Base-by-base conservation (phyloP, 2,113 vertebrate genomes). In the Cochlearius cochlearius region DNA sequence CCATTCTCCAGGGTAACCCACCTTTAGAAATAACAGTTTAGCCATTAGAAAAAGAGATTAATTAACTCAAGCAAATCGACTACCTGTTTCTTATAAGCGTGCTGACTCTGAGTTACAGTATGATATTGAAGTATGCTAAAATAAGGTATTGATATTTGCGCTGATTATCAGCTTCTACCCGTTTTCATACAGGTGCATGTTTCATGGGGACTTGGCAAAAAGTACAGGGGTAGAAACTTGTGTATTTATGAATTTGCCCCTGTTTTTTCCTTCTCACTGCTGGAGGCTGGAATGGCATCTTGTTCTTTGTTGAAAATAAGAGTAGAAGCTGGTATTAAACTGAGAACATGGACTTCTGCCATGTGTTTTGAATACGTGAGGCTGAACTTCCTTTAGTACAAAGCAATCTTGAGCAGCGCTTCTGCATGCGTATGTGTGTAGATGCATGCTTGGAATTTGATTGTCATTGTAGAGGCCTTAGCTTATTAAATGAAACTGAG, bases 161-260 rank as follows among this genome's bases (percentile, higher is more conserved):
- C 41, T 66, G 64, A 52, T 64, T 15, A 36, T 52, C 49, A 78
- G 75, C 47, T 43, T 56, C 36, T 68, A 8, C 30, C 26, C 2
- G 1, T 78, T 71, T 77, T 29, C 1, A 1, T 52, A 9, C 23
- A 58, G 18, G 11, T 55, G 13, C 1, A 0, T 76, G 25, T 50
- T 80, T 86, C 36, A 38, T 45, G 71, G 29, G 41, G 36, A 71
- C 39, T 39, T 67, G 53, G 25, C 47, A 55, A 34, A 66, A 73
- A 19, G 22, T 68, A 11, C 58, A 19, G 8, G 29, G 18, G 11
- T 88, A n/a, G n/a, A n/a, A n/a, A n/a, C 26, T 77, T 49, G 23
- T 30, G 0, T 27, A 19, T 32, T 50, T 29, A 19, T 63, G 13
- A 45, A 49, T 59, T n/a, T 69, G 14, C n/a, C 16, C 19, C 15